These are phyloP conservation scores for Cassiopea andromeda DNA, from an alignment of 30 jellyfish, hydroid and myxozoan genomes.

Conservation along the genomic window DNA sequence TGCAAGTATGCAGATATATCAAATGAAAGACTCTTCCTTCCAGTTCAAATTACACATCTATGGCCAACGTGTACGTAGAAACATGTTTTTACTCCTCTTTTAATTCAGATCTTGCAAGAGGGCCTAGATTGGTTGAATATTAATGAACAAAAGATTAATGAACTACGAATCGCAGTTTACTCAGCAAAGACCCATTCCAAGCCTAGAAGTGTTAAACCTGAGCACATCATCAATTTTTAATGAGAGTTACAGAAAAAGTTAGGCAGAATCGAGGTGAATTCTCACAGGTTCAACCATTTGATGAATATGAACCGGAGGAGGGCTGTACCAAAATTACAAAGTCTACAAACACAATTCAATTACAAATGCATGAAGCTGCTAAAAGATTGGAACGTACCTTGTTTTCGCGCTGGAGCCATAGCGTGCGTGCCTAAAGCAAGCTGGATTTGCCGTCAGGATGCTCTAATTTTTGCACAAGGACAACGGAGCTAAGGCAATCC, in stretches of 20 bases:
- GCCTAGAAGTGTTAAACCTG: background rate
- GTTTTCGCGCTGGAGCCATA: constrained; percentile 39
- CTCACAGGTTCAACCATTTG: background rate
- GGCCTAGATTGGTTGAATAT: too few species aligned
- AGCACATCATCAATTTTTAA: constrained; percentile 2
- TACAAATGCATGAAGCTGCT: background rate
- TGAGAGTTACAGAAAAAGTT: background rate
- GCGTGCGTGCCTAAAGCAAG: background rate
- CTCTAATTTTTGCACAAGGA: background rate
- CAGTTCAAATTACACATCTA: too few species aligned
- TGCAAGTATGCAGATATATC: too few species aligned
- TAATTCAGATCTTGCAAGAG: too few species aligned
- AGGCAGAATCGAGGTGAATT: background rate
- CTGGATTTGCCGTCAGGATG: too few species aligned
- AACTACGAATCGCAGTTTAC: too few species aligned
- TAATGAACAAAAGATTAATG: too few species aligned
- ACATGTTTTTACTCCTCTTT: too few species aligned
- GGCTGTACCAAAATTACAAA: background rate
- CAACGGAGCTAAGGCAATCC: background rate
- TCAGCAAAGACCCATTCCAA: background rate
- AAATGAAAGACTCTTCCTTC: too few species aligned
- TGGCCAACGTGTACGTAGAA: too few species aligned
- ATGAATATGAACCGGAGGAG: background rate
- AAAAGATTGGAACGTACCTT: background rate
- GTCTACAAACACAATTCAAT: too few species aligned